These are phyloP conservation scores for Sarcophaga caerulescens DNA, from an alignment of 2,888 invertebrate genomes.

Conservation along the genomic window DNA sequence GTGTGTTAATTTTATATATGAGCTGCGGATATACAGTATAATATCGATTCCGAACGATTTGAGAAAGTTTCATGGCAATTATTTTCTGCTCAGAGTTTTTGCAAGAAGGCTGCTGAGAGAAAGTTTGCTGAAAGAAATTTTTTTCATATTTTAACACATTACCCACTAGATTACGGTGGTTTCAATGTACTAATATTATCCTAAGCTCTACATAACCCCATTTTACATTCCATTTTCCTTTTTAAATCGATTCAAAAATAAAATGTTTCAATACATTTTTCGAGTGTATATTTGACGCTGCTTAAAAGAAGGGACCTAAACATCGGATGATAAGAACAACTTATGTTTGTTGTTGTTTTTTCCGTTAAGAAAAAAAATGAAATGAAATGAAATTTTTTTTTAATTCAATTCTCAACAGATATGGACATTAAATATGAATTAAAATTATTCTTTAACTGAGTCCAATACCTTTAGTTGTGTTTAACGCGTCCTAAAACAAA, in stretches of 20 bases:
- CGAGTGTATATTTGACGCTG: constrained; percentile 53
- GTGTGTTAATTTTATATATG: no score
- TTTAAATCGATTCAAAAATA: background rate
- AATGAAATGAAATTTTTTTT: constrained; percentile 15
- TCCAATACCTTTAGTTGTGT: constrained; percentile 59
- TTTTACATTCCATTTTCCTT: background rate
- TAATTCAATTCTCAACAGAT: constrained; percentile 52
- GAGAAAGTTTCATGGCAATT: no score
- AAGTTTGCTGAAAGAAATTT: no score
- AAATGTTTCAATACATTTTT: constrained; percentile 12
- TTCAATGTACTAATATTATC: no score
- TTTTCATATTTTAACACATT: no score
- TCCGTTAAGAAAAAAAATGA: constrained; percentile 13
- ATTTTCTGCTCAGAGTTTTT: no score
- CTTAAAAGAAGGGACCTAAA: constrained; percentile 55
- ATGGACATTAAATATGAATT: constrained; percentile 55
- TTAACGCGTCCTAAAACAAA: constrained; percentile 60
- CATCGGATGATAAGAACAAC: constrained; percentile 63
- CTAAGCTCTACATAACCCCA: no score
- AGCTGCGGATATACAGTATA: no score
- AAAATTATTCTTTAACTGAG: constrained; percentile 58
- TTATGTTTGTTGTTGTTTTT: constrained; percentile 50
- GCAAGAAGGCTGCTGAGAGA: no score
- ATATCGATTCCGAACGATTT: no score
- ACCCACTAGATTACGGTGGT: no score